Conservation (phyloP, 2,797 vertebrate genomes). For the Netta rufina region DNA sequence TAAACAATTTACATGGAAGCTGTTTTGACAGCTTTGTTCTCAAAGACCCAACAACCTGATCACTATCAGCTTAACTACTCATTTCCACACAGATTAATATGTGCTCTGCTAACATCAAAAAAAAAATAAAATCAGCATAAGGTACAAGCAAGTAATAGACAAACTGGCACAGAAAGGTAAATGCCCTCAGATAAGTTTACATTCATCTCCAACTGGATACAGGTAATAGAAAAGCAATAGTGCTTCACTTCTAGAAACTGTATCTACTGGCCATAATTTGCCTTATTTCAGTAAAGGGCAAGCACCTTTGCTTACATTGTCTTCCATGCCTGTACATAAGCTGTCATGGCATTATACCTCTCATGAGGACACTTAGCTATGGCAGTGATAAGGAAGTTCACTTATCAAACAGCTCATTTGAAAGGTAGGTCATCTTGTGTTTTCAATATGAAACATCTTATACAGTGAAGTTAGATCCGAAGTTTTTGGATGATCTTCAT, state of each 20-base stretch:
- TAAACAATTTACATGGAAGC: constrained; percentile 72
- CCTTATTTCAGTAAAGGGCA: constrained; percentile 62
- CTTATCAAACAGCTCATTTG: constrained; percentile 76
- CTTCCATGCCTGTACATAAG: constrained; percentile 61
- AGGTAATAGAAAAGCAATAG: constrained; percentile 52
- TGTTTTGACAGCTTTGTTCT: constrained; percentile 68
- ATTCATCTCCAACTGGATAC: constrained; percentile 81
- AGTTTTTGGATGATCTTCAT: constrained; percentile 75
- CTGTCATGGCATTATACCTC: constrained; percentile 60
- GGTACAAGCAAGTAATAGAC: constrained; percentile 72
- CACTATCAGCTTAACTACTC: constrained; percentile 15
- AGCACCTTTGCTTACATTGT: constrained; percentile 61
- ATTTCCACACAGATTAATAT: constrained; percentile 46
- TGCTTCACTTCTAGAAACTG: constrained; percentile 42
- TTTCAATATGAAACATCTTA: constrained; percentile 88
- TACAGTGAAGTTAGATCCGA: constrained; percentile 80
- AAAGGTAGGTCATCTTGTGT: constrained; percentile 80
- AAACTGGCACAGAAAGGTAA: constrained; percentile 80
- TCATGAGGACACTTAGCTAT: constrained; percentile 69
- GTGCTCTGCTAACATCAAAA: constrained; percentile 70
- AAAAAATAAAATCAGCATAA: constrained; percentile 68
- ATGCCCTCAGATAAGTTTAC: constrained; percentile 77
- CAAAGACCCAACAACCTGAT: constrained; percentile 52
- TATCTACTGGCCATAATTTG: constrained; percentile 71
- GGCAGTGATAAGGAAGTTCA: constrained; percentile 78